phyloP scores from a whole-genome alignment of 1,140 invertebrate genomes.

The Medauroidea extradentata region DNA sequence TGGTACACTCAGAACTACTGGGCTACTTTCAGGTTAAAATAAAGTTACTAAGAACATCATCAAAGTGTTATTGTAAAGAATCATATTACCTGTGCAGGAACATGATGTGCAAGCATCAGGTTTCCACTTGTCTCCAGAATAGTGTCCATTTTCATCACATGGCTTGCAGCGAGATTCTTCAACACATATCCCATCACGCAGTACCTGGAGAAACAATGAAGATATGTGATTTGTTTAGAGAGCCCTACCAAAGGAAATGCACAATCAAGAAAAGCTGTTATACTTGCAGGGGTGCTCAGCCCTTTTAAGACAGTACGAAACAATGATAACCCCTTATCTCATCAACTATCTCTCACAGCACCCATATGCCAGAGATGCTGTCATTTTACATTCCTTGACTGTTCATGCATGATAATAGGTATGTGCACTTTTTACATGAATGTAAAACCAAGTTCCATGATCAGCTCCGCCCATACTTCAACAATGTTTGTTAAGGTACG shows the following conservation, averaged over 20 bases:
- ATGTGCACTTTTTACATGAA: too few relatives aligned
- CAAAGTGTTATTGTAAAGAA: too few relatives aligned
- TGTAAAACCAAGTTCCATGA: too few relatives aligned
- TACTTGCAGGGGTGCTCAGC: background rate
- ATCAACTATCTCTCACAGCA: background rate
- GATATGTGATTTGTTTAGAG: background rate
- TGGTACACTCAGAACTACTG: too few relatives aligned
- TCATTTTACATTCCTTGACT: background rate
- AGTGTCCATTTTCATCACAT: slow-evolving; percentile 62
- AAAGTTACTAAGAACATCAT: too few relatives aligned
- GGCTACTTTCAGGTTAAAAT: too few relatives aligned
- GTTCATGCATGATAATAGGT: too few relatives aligned
- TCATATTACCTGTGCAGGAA: slow-evolving; percentile 49
- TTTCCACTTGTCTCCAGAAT: slow-evolving; percentile 56
- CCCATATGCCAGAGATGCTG: too few relatives aligned
- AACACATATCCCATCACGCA: slow-evolving; percentile 56
- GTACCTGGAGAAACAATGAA: slow-evolving; percentile 36
- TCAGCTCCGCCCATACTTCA: too few relatives aligned
- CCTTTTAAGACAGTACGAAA: background rate
- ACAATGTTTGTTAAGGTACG: too few relatives aligned
- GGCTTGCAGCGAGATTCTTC: slow-evolving; percentile 53
- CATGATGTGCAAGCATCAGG: slow-evolving; percentile 71
- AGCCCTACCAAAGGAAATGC: background rate
- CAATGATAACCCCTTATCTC: background rate
- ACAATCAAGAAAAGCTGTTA: background rate